phyloP scores from a whole-genome alignment of 2,113 vertebrate genomes.

The pig (Sus scrofa) region T2T-Sscrofa CM000813.6:144939501-144940000 shows the following conservation, averaged over 20 bases:
- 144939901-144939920: neutral
- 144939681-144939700: slow-evolving; percentile 58
- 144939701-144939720: neutral
- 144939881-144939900: neutral
- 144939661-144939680: slow-evolving; percentile 60
- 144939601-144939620: neutral
- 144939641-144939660: slow-evolving; percentile 63
- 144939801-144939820: neutral
- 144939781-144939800: neutral
- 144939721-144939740: neutral
- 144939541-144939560: fast-evolving
- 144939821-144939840: neutral
- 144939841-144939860: fast-evolving
- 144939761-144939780: fast-evolving
- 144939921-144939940: neutral
- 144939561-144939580: neutral
- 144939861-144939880: neutral
- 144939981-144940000: slow-evolving; percentile 11
- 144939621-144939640: slow-evolving; percentile 65
- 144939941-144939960: neutral
- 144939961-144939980: neutral
- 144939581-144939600: fast-evolving
- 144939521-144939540: neutral
- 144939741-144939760: fast-evolving
- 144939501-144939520: neutral